Conservation (phyloP, 2,888 invertebrate genomes). For the Sphecodes monilicornis region DNA sequence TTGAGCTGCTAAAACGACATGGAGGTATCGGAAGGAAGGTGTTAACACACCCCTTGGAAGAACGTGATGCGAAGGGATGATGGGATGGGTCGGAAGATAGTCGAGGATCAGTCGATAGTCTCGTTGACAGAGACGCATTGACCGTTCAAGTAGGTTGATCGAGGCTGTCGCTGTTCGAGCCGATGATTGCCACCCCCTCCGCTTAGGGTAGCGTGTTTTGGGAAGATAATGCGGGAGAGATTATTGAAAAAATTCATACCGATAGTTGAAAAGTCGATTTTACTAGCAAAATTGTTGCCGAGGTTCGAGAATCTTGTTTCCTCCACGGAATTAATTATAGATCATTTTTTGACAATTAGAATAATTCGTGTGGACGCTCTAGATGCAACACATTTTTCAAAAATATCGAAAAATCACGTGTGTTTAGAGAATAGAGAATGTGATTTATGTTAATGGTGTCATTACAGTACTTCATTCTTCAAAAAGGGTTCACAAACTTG, state of each 20-base stretch:
- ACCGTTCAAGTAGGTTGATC: neutral
- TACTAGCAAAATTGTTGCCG: neutral
- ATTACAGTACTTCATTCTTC: too few species aligned
- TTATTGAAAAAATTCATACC: neutral
- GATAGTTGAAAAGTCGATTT: neutral
- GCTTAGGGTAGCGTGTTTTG: neutral
- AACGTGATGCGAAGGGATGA: conserved; percentile 32
- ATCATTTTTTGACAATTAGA: neutral
- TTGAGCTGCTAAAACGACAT: neutral
- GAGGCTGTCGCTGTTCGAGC: neutral
- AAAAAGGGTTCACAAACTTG: too few species aligned
- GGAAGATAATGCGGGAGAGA: neutral
- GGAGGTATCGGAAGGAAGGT: neutral
- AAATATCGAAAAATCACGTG: too few species aligned
- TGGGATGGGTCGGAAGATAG: neutral
- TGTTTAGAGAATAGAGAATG: too few species aligned
- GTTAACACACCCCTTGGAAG: conserved; percentile 10
- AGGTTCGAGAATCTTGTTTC: neutral
- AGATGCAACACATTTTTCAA: too few species aligned
- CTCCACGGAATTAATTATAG: neutral
- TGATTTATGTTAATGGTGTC: too few species aligned
- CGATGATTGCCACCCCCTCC: neutral
- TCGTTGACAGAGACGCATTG: neutral
- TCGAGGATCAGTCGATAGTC: neutral
- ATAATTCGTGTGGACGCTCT: neutral